A percentile compares a stretch with the other conserved stretches of the same genome.
phyloP scores from a whole-genome alignment of 2,113 vertebrate genomes.

The Cygnus buccinator region DNA sequence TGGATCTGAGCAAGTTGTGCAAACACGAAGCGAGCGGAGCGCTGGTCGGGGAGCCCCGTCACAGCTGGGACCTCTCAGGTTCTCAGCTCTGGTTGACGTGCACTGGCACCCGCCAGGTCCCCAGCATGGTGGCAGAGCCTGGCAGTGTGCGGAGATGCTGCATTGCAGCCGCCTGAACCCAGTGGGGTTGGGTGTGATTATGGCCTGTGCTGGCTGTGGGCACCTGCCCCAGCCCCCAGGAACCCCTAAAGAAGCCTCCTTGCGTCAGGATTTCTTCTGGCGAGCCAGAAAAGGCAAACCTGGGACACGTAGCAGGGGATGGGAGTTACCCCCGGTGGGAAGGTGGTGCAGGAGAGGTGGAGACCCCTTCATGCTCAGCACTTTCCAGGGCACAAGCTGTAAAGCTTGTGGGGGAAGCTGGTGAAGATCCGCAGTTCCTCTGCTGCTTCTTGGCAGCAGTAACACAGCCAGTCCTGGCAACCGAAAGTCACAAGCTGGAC shows the following conservation, averaged over 20 bases:
- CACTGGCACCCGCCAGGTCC: too few species aligned
- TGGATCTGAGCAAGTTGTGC: not conserved
- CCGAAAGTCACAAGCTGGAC: not conserved
- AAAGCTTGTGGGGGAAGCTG: not conserved
- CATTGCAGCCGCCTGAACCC: too few species aligned
- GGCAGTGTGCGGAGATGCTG: too few species aligned
- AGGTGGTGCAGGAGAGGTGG: not conserved
- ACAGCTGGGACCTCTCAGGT: too few species aligned
- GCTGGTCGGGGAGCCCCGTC: not conserved
- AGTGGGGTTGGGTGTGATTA: too few species aligned
- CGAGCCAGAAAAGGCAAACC: not conserved
- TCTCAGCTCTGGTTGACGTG: too few species aligned
- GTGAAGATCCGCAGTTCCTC: not conserved
- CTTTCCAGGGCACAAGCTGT: not conserved
- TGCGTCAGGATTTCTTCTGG: not conserved
- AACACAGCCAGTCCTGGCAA: not conserved
- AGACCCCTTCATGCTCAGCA: not conserved
- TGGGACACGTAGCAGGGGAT: not conserved
- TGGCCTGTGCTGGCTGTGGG: not conserved
- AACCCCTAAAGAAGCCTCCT: not conserved
- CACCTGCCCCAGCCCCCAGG: not conserved
- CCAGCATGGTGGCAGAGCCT: too few species aligned
- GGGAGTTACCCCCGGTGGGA: not conserved
- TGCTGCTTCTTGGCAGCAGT: not conserved
- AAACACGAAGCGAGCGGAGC: accelerated